These are phyloP conservation scores for Pristionchus japonicus DNA, from an alignment of 2,888 invertebrate genomes.

Conservation along the genomic window DNA sequence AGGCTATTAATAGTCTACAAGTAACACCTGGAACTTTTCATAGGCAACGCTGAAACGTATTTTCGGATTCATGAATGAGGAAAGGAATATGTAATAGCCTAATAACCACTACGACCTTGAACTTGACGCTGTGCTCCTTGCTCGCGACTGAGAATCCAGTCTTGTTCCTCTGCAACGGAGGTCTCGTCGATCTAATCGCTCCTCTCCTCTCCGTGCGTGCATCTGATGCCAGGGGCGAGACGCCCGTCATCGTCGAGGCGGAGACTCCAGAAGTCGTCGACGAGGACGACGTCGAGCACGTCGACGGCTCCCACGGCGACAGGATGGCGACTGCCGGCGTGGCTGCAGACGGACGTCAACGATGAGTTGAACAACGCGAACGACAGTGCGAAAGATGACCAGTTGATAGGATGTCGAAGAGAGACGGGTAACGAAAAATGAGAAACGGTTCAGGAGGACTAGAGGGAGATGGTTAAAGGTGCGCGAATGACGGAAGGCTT, in stretches of 20 bases:
- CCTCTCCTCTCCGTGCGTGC: background rate
- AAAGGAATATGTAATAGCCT: too few species aligned
- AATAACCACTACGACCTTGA: too few species aligned
- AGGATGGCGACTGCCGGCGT: background rate
- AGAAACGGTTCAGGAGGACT: too few species aligned
- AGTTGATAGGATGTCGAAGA: too few species aligned
- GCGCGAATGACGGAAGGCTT: too few species aligned
- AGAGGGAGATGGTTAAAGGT: background rate
- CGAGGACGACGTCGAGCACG: background rate
- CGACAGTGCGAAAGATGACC: background rate
- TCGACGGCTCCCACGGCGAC: constrained; percentile 30
- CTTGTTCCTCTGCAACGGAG: constrained; percentile 43
- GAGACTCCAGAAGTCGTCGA: background rate
- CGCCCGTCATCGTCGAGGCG: background rate
- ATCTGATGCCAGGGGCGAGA: background rate
- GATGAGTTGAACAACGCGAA: background rate
- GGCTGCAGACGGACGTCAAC: background rate
- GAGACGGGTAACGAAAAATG: too few species aligned
- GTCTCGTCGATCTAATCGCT: constrained; percentile 1
- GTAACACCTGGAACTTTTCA: too few species aligned
- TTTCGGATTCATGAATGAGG: too few species aligned
- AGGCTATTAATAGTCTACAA: too few species aligned
- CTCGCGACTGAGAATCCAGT: constrained; percentile 15
- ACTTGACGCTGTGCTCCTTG: constrained; percentile 20
- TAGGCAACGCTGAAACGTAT: too few species aligned